A percentile compares a stretch with the other conserved stretches of the same genome.
Conservation (phyloP, 92 coral and sea anemone species). For the Siderastrea radians region DNA sequence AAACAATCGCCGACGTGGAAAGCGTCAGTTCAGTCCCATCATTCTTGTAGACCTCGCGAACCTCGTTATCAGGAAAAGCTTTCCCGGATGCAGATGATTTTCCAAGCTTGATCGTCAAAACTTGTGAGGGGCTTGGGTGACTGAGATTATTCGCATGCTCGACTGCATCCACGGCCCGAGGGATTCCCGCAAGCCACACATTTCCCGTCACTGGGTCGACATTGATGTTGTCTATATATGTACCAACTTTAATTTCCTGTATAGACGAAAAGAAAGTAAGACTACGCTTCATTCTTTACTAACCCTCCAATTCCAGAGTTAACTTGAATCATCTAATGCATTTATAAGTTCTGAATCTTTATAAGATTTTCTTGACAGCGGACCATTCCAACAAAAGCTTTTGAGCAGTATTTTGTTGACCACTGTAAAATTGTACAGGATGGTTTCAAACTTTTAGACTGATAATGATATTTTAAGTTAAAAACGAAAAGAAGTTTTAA, state of each 20-base stretch:
- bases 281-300: too few species aligned
- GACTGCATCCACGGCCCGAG: slow-evolving; percentile 48
- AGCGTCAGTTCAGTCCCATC: slow-evolving; percentile 71
- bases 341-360: too few species aligned
- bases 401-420: too few species aligned
- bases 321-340: too few species aligned
- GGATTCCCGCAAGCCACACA: slow-evolving; percentile 84
- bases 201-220: slow-evolving; percentile 78
- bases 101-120: slow-evolving; percentile 61
- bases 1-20: slow-evolving; percentile 68
- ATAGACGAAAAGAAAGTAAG: neutral
- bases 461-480: too few species aligned
- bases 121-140: slow-evolving; percentile 78
- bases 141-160: slow-evolving; percentile 67
- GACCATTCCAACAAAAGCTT: too few species aligned
- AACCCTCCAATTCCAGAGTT: too few species aligned
- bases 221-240: slow-evolving; percentile 82
- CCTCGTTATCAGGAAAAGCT: slow-evolving; percentile 74
- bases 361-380: too few species aligned
- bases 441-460: too few species aligned
- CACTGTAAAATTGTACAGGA: too few species aligned
- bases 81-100: slow-evolving; percentile 42
- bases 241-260: slow-evolving; percentile 68
- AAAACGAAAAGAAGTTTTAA: too few species aligned
- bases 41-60: slow-evolving; percentile 78